Percentiles rank a stretch among this genome's conserved stretches.
Conservation (phyloP, 2,888 invertebrate genomes). For the Campopleginae sp. region DNA sequence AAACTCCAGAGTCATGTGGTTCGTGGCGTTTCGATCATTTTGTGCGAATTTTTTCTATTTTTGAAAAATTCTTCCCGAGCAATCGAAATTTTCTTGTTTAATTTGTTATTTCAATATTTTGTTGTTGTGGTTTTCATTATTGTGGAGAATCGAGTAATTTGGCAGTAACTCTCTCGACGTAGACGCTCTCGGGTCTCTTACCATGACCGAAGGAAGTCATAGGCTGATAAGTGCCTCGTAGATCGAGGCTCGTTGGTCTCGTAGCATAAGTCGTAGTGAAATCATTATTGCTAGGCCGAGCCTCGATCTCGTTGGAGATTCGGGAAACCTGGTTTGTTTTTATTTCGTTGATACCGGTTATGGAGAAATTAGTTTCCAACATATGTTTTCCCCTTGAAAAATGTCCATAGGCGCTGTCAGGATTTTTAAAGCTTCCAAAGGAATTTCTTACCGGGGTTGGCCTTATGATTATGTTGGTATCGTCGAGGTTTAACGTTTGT, state of each 20-base stretch:
- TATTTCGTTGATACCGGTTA: conserved; percentile 79
- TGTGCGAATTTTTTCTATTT: not conserved
- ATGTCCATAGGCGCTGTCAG: conserved; percentile 46
- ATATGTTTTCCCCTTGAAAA: conserved; percentile 68
- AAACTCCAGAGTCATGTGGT: too few species aligned
- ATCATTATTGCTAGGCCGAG: conserved; percentile 41
- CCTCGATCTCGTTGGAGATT: conserved; percentile 42
- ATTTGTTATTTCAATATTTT: not conserved
- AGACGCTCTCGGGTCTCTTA: conserved; percentile 72
- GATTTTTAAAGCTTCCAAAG: conserved; percentile 51
- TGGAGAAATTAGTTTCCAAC: conserved; percentile 80
- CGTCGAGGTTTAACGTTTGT: conserved; percentile 61
- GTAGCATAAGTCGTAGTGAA: conserved; percentile 57
- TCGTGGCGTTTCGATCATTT: not conserved
- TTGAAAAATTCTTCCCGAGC: not conserved
- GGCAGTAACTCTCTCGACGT: conserved; percentile 76
- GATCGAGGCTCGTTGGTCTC: conserved; percentile 78
- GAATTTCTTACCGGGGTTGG: conserved; percentile 78
- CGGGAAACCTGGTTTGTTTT: conserved; percentile 70
- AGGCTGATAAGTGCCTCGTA: conserved; percentile 71
- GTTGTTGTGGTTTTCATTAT: not conserved
- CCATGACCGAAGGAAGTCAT: conserved; percentile 70
- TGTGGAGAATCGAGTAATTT: conserved; percentile 74
- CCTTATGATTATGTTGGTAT: conserved; percentile 72
- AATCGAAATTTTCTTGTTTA: not conserved